Evolutionary conservation across 2,113 vertebrate species (phyloP).

Genomic region (Chiloscyllium plagiosum): DNA sequence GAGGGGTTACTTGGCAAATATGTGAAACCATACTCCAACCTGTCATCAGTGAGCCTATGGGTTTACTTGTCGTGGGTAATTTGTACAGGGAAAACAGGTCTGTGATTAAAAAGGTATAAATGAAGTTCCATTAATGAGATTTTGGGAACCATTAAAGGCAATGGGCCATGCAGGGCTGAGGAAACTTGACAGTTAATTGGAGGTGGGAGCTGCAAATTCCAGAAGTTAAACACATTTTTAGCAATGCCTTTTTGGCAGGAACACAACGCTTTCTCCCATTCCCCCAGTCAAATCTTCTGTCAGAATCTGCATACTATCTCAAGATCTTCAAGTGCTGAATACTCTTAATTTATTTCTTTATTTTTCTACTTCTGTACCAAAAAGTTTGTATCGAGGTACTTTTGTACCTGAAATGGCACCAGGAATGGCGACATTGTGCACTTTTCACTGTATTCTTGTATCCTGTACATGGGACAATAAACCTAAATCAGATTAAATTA

Average conservation of each 20-base stretch:
- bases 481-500: no score
- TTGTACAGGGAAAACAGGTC: background rate
- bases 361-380: no score
- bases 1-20: background rate
- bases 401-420: no score
- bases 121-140: background rate
- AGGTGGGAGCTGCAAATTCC: background rate
- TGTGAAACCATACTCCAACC: background rate
- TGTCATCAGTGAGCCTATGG: background rate
- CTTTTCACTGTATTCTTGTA: no score
- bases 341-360: no score
- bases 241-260: background rate
- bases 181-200: background rate
- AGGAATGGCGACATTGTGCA: no score
- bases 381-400: no score
- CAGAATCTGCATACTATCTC: background rate
- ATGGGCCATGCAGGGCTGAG: background rate
- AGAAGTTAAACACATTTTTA: background rate
- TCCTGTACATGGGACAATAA: no score
- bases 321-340: background rate
- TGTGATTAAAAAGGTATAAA: background rate
- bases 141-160: background rate
- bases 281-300: background rate
- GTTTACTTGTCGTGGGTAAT: background rate
- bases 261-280: background rate